A percentile compares a stretch with the other conserved stretches of the same genome.
These are phyloP conservation scores for Crossocerus cetratus DNA, from an alignment of 2,888 invertebrate species.

Conservation along the genomic window DNA sequence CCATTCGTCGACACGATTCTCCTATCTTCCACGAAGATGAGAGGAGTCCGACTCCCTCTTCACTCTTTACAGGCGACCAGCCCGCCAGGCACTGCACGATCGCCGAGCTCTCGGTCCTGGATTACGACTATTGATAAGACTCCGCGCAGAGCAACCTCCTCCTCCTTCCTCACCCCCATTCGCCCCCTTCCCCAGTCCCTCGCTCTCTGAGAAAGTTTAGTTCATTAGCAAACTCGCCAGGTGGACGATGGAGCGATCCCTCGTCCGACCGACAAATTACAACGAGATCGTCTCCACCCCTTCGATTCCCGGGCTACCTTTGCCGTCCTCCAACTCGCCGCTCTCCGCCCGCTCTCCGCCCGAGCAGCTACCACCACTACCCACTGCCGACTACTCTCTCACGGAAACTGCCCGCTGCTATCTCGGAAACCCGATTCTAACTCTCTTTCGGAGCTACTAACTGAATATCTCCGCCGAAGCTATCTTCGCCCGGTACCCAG, in stretches of 20 bases:
- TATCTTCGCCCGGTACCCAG: no score
- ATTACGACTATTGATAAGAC: constrained; percentile 70
- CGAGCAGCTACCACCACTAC: neutral
- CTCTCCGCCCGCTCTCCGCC: neutral
- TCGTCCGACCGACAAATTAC: constrained; percentile 66
- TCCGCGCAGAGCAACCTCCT: constrained; percentile 11
- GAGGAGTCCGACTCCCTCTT: constrained; percentile 61
- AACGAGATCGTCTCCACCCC: constrained; percentile 56
- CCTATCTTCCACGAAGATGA: constrained; percentile 72
- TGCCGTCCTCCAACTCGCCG: constrained; percentile 16
- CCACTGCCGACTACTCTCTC: neutral
- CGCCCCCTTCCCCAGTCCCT: neutral
- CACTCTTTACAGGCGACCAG: constrained; percentile 32
- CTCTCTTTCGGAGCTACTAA: no score
- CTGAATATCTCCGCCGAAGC: no score
- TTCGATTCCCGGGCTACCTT: constrained; percentile 28
- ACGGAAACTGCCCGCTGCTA: constrained; percentile 6
- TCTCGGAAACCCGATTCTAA: constrained; percentile 4
- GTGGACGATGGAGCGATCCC: constrained; percentile 67
- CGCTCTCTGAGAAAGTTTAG: constrained; percentile 64
- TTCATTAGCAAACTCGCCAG: constrained; percentile 71
- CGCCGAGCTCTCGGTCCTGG: constrained; percentile 42
- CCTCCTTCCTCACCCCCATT: neutral
- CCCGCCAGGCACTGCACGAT: no score
- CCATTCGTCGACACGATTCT: constrained; percentile 75